Conservation (phyloP, 2,113 vertebrate genomes). For the Lethenteron camtschaticum region DNA sequence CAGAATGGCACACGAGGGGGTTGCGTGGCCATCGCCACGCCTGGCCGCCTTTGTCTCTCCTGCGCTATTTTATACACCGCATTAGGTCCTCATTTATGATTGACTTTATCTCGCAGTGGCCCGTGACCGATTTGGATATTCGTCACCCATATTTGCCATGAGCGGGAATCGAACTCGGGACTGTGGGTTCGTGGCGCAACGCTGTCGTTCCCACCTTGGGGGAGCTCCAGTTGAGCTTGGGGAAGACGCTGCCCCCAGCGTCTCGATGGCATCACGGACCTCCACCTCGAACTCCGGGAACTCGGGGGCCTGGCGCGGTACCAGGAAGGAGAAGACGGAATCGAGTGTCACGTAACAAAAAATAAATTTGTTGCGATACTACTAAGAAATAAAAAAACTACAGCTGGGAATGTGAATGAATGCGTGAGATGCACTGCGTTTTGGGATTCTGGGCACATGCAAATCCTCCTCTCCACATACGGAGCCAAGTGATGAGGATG, state of each 20-base stretch:
- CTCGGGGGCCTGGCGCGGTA: conserved; percentile 51
- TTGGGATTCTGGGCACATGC: conserved; percentile 14
- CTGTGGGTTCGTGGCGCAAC: too few relatives aligned
- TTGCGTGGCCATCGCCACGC: too few relatives aligned
- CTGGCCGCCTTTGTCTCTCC: too few relatives aligned
- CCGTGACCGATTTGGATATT: too few relatives aligned
- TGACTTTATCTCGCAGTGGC: too few relatives aligned
- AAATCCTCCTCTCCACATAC: conserved; percentile 31
- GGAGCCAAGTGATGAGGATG: too few relatives aligned
- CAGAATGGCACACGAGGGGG: too few relatives aligned
- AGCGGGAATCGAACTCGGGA: too few relatives aligned
- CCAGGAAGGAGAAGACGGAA: not conserved
- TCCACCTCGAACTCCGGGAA: conserved; percentile 70
- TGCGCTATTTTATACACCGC: too few relatives aligned
- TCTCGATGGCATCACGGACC: conserved; percentile 74
- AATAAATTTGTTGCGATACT: not conserved
- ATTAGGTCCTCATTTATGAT: too few relatives aligned
- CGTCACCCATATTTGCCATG: too few relatives aligned
- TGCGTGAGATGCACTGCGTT: not conserved
- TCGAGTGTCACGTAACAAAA: not conserved
- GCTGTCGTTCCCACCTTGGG: conserved; percentile 39
- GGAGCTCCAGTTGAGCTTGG: conserved; percentile 95
- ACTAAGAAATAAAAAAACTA: not conserved
- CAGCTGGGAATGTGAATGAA: not conserved
- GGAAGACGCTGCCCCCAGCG: conserved; percentile 58